Base-by-base conservation (phyloP, 2,797 vertebrate species). In the Hafferia zeledoni region DNA sequence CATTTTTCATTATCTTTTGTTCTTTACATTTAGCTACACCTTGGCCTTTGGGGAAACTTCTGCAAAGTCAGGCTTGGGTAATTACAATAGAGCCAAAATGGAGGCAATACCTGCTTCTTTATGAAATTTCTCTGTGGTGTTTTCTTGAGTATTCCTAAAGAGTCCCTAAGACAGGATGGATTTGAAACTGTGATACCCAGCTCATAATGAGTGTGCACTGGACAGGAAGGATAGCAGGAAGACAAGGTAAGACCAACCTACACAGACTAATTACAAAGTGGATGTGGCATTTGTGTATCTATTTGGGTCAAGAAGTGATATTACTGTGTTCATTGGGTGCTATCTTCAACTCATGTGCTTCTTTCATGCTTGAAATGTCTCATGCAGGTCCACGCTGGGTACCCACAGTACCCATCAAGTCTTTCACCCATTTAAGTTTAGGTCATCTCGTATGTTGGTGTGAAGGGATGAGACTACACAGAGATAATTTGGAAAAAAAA, bases 261-360 rank as follows among this genome's bases (percentile, higher is more conserved):
- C 12, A 41, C 0, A 31, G 35, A 10, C 57, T 64, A 37, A 22
- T 59, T 43, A n/a, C 30, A 72, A 52, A 60, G 13, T 43, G 8
- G 10, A 13, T 44, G 31, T 13, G 76, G 31, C 6, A 14, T 8
- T 41, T 39, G 3, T 53, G 17, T 25, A 16, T 15, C 9, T 46
- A 1, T 72, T 84, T 69, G 39, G 8, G 39, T 61, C 24, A 72
- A 49, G 13, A 79, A 76, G 24, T 55, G 18, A 61, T n/a, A 37
- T n/a, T 37, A 18, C 3, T 28, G 1, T 16, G 4, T 35, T 87
- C 2, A 1, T 8, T 39, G 53, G 7, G 5, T 39, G 7, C 22
- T 37, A 3, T 30, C 13, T 47, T 27, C 35, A 76, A 2, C 3
- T 27, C 39, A 17, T 0, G 1, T 27, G 18, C 16, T 87, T 56